Evolutionary conservation across 2,113 vertebrate species (phyloP), one percentile per base, ranked within the genome.

Genomic region (Stictonetta naevosa): DNA sequence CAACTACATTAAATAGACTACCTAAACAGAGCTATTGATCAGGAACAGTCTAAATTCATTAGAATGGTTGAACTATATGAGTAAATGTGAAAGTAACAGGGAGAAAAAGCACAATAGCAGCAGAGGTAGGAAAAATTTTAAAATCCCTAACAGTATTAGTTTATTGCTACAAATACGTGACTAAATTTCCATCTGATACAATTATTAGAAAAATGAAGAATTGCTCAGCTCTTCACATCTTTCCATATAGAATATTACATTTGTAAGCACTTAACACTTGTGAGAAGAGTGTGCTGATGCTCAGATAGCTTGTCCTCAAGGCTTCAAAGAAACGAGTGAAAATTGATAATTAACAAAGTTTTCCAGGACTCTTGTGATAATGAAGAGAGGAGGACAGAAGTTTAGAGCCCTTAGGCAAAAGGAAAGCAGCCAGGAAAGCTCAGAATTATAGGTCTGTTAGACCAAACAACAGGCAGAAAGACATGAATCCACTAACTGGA

Each of bases 401-500:
- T 26, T 36, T 7, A 87, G 33, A 90, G 44, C 29, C 78, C 48
- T 28, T 15, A 34, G n/a, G 48, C 11, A 80, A 28, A 88, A 88
- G 9, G 6, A 40, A 92, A 80, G 38, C 23, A 87, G 55, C 8
- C 17, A 73, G 38, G 53, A 66, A 68, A 94, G 25, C 48, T 79
- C 60, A 77, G 73, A 80, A 81, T 53, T 77, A 21, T 3, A 42
- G 22, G 23, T 56, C 66, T 82, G 19, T 5, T 53, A 64, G 66
- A 76, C 29, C 42, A 52, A 5, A 4, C 36, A 95, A 76, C 22
- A 53, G 34, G 48, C 74, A 75, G 29, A 69, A 44, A 25, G 48
- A 76, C 28, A 88, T 29, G 59, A 90, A 79, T 59, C 81, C 66
- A 78, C 62, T 86, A 81, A 84, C 19, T 52, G 42, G 71, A 86